phyloP scores from a whole-genome alignment of 2,113 vertebrate species.

The Labeo catla region DNA sequence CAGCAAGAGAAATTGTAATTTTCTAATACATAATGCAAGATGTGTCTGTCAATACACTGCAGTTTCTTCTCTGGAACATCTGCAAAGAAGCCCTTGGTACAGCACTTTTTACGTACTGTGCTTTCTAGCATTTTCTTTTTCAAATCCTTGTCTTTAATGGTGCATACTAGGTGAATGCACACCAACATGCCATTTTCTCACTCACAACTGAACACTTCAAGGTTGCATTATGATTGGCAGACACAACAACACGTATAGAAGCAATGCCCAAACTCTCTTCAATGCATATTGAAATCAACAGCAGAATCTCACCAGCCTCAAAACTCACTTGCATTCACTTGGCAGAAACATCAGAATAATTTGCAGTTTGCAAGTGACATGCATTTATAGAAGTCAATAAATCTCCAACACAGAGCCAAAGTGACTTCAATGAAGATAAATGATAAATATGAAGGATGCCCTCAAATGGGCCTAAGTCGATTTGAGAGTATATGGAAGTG shows the following conservation, averaged over 20 bases:
- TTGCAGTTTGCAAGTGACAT: not conserved
- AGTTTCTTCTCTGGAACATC: not conserved
- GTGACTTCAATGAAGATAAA: not conserved
- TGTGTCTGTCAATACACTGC: not conserved
- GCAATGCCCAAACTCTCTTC: slow-evolving; percentile 3
- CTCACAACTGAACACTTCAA: not conserved
- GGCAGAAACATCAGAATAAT: slow-evolving; percentile 7
- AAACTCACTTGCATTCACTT: not conserved
- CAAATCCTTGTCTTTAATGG: not conserved
- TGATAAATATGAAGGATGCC: slow-evolving; percentile 32
- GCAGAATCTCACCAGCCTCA: not conserved
- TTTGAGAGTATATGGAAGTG: slow-evolving; percentile 50
- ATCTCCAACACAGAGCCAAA: slow-evolving; percentile 6
- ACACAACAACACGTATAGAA: not conserved
- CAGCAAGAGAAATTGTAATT: not conserved
- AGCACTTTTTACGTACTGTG: not conserved
- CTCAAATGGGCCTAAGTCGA: slow-evolving; percentile 27
- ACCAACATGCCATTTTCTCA: not conserved
- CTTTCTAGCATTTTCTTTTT: slow-evolving; percentile 8
- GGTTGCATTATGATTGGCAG: not conserved
- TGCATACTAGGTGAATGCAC: not conserved
- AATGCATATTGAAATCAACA: not conserved
- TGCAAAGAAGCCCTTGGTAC: not conserved
- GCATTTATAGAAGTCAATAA: slow-evolving; percentile 13
- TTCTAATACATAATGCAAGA: slow-evolving; percentile 6